Conservation (phyloP, 1,140 invertebrate genomes). For the Pectinophora gossypiella region DNA sequence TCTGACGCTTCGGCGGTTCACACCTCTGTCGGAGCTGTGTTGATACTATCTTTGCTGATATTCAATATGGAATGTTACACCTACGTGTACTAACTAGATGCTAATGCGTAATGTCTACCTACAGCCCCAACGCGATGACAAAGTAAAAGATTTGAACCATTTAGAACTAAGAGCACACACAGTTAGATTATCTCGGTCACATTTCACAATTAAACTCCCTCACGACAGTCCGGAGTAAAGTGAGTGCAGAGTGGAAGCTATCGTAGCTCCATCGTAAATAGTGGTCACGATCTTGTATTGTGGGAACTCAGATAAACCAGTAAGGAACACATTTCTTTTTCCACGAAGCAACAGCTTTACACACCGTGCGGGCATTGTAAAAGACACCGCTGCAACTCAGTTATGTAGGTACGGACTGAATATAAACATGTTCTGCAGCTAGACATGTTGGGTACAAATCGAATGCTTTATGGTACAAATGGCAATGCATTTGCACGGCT, state of each 20-base stretch:
- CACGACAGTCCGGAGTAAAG: slow-evolving; percentile 34
- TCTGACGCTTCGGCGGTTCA: not conserved
- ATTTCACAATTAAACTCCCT: slow-evolving; percentile 39
- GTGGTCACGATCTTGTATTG: slow-evolving; percentile 54
- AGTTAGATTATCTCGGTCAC: slow-evolving; percentile 29
- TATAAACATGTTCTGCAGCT: too few relatives aligned
- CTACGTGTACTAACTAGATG: not conserved
- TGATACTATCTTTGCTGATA: not conserved
- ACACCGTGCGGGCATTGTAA: not conserved
- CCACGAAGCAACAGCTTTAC: not conserved
- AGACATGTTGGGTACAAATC: too few relatives aligned
- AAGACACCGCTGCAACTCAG: too few relatives aligned
- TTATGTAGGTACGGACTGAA: too few relatives aligned
- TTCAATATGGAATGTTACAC: not conserved
- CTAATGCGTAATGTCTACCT: not conserved
- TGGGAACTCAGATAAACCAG: slow-evolving; percentile 25
- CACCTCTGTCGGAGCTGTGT: not conserved
- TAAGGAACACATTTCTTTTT: not conserved
- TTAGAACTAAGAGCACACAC: slow-evolving; percentile 1
- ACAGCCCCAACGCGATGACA: not conserved
- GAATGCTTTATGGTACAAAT: too few relatives aligned
- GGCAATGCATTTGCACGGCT: too few relatives aligned
- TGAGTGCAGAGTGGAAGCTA: slow-evolving; percentile 34
- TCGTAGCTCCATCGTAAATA: slow-evolving; percentile 37
- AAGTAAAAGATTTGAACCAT: not conserved